Evolutionary conservation across 2,888 invertebrate genomes (phyloP), one percentile per base, ranked within the genome.

Genomic region (Cotesia congregata): DNA sequence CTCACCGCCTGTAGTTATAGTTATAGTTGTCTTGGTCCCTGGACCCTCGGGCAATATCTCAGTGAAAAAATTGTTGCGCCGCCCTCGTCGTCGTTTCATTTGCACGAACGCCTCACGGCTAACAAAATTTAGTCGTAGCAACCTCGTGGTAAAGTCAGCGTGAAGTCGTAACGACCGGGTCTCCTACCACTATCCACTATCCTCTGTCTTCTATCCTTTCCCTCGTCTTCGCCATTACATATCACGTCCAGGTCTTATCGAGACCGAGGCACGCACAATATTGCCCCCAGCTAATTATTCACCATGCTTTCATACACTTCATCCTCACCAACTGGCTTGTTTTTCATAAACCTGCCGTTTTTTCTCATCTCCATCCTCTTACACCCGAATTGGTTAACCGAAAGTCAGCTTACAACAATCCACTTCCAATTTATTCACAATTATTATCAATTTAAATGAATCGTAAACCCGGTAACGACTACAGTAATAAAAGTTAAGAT

Each of bases 121-220:
- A 65, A 65, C 4, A 65, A 50, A 50, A 12, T 50, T 50, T 12
- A 79, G 70, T 77, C 65, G 67, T 72, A 64, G 71, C 72, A 59
- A 69, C 61, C 50, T 59, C 65, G 38, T 64, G 71, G 68, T 72
- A 67, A 59, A 88, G 86, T 83, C 87, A 88, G 88, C 86, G 88
- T 87, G 85, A 88, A 87, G 87, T 84, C 85, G 84, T 87, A 88
- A 88, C 87, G 85, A 88, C 83, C 85, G 82, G 85, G 85, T 86
- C 83, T 84, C 82, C 72, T 50, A 50, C 50, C 12, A 7, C 50
- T 50, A 12, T 12, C 50, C 7, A 12, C 50, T 50, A 30, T 30
- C 12, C 50, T 9, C 50, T 9, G 7, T 50, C 50, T 50, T 50
- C 74, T 15, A 69, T 76, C 67, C 59, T 9, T 17, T 30, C 20